These are phyloP conservation scores for Ophion obscuratus DNA, from an alignment of 2,888 invertebrate genomes.

Conservation along the genomic window DNA sequence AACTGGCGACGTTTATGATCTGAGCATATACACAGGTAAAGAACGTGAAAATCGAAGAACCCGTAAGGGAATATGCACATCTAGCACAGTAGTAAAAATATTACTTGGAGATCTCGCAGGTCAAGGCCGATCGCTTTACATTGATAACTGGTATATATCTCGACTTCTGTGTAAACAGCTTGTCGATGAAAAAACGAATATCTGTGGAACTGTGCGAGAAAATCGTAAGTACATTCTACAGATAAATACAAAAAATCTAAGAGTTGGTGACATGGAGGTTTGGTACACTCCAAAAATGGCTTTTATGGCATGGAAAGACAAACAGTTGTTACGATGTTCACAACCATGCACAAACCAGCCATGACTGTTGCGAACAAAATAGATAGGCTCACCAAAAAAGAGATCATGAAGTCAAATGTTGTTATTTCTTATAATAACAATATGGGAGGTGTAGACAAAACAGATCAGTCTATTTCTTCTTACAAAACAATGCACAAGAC, in stretches of 20 bases:
- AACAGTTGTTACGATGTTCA: constrained; percentile 29
- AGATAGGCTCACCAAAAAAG: constrained; percentile 11
- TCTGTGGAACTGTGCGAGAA: constrained; percentile 9
- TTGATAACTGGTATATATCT: constrained; percentile 49
- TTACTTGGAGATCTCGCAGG: constrained; percentile 5
- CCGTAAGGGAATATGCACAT: constrained; percentile 38
- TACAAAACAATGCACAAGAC: constrained; percentile 38
- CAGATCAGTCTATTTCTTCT: constrained; percentile 5
- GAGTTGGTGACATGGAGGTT: constrained; percentile 14
- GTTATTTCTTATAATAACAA: constrained; percentile 20
- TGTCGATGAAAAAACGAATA: constrained; percentile 26
- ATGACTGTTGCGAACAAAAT: constrained; percentile 22
- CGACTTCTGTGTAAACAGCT: constrained; percentile 40
- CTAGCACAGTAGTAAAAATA: constrained; percentile 13
- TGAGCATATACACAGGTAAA: constrained; percentile 41
- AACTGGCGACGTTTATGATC: constrained; percentile 24
- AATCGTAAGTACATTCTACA: constrained; percentile 10
- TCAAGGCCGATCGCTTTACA: constrained; percentile 50
- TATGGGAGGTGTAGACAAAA: constrained; percentile 24
- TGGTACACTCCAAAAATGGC: constrained; percentile 24
- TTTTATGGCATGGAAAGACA: constrained; percentile 32
- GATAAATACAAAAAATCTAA: constrained; percentile 12
- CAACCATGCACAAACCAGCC: constrained; percentile 24
- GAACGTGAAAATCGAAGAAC: constrained; percentile 24
- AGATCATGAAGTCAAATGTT: constrained; percentile 23